Evolutionary conservation across 2,797 vertebrate species (phyloP), one percentile per base, ranked within the genome.

Genomic region (Bufotes viridis): DNA sequence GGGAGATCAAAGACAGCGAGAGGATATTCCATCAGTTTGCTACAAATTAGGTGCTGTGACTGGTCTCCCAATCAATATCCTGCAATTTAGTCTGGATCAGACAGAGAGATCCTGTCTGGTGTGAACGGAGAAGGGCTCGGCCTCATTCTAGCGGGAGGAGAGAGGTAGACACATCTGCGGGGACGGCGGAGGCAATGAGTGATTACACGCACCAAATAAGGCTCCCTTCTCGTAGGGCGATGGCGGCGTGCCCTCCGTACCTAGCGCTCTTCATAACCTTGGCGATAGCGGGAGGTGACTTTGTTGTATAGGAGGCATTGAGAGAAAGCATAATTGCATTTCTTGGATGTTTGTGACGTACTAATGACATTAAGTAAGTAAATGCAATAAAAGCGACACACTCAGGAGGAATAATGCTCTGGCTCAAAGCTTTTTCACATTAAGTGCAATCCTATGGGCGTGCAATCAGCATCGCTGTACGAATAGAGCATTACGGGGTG

Each of bases 31-130:
- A 89, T 87, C 88, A 84, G 69, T 49, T 29, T 61, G 80, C 53
- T 72, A 60, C 81, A 89, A 87, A 87, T 83, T 22, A 87, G 88
- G 61, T 82, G 72, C 63, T 55, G 61, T 72, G 85, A 80, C 74
- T 83, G 42, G 4, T 51, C 79, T 65, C 26, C 85, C 75, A 74
- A 87, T 87, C 88, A 84, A 89, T 89, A 89, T 79, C 65, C 83
- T 87, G 81, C 88, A 89, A 89, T 89, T 79, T 79, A 83, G 55
- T 76, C 60, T 26, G 81, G 85, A 70, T 87, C 88, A 84, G 88
- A 80, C 63, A 42, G 84, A 10, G 84, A 10, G 55, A 83, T 82
- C 29, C 61, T 24, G 84, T 82, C 78, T 86, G 12, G 29, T 49
- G 76, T 75, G 82, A 88, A 42, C 42, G 42, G 42, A 42, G 42